Evolutionary conservation across 2,888 invertebrate species (phyloP).

Genomic region (Sturmia bella): DNA sequence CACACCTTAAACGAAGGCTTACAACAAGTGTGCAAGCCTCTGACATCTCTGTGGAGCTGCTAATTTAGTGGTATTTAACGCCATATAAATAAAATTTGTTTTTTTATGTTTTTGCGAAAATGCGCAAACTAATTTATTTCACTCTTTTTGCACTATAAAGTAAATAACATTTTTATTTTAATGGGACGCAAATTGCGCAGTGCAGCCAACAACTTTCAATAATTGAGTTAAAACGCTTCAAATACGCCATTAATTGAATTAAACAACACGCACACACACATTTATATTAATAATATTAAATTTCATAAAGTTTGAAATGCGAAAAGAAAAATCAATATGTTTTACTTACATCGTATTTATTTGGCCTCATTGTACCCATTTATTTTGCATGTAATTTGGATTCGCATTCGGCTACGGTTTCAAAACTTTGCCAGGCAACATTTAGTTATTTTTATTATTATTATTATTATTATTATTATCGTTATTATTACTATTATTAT

Average conservation of each 20-base stretch:
- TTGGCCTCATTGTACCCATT: constrained; percentile 83
- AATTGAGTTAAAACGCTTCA: constrained; percentile 13
- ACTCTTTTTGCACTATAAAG: constrained; percentile 6
- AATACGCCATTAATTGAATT: background rate
- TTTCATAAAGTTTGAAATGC: background rate
- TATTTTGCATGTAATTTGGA: constrained; percentile 82
- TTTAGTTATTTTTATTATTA: constrained; percentile 69
- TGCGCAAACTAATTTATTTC: constrained; percentile 17
- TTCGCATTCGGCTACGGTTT: constrained; percentile 82
- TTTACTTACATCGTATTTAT: constrained; percentile 83
- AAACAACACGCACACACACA: background rate
- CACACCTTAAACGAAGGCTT: constrained; percentile 19
- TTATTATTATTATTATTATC: background rate
- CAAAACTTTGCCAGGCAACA: constrained; percentile 78
- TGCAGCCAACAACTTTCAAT: constrained; percentile 24
- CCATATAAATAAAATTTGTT: constrained; percentile 24
- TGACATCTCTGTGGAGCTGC: constrained; percentile 25
- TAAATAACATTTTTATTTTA: background rate
- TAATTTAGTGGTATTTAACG: constrained; percentile 36
- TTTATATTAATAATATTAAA: background rate
- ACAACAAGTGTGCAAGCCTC: background rate
- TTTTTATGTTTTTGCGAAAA: background rate
- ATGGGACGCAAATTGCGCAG: background rate
- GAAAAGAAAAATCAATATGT: constrained; percentile 10
- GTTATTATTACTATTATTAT: background rate